Evolutionary conservation across 2,113 vertebrate genomes (phyloP).

Genomic region (human (Homo sapiens)): GRCh38 chr1:11295501-11296000

Average conservation of each 20-base stretch:
- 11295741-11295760: neutral
- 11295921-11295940: neutral
- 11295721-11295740: neutral
- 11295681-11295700: neutral
- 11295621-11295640: neutral
- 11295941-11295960: neutral
- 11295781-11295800: neutral
- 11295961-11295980: fast-evolving
- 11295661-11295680: no score
- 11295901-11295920: neutral
- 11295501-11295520: neutral
- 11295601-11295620: fast-evolving
- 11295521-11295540: constrained; percentile 64
- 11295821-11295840: neutral
- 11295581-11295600: neutral
- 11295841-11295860: neutral
- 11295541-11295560: constrained; percentile 53
- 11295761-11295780: neutral
- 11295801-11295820: neutral
- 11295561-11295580: neutral
- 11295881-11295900: neutral
- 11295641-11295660: neutral
- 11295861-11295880: fast-evolving
- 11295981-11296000: neutral
- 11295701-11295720: neutral